Evolutionary conservation across 2,888 invertebrate genomes (phyloP).

Genomic region (Xanthorhoe designata): DNA sequence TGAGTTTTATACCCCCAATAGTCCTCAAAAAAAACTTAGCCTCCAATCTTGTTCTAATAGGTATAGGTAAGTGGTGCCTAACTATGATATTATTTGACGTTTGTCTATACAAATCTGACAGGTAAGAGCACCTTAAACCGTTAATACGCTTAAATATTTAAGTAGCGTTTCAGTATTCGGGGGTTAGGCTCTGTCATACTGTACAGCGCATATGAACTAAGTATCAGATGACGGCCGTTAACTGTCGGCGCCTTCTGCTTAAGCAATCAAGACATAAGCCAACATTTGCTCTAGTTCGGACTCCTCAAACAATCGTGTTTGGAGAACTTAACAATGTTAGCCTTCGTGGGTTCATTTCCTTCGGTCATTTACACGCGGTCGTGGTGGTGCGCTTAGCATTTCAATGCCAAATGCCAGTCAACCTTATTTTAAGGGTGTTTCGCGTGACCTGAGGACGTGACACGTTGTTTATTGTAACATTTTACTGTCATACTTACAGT

Average conservation of each 20-base stretch:
- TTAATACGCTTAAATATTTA: too few species aligned
- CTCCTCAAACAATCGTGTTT: constrained; percentile 40
- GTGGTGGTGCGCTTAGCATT: constrained; percentile 20
- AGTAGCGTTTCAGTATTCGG: too few species aligned
- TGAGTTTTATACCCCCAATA: too few species aligned
- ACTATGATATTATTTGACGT: too few species aligned
- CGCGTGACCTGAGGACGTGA: background rate
- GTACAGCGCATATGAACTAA: too few species aligned
- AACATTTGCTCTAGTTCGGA: constrained; percentile 41
- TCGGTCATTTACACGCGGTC: constrained; percentile 31
- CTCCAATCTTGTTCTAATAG: too few species aligned
- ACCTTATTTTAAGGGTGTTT: constrained; percentile 22
- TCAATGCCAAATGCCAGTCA: constrained; percentile 26
- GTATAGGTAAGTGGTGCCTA: too few species aligned
- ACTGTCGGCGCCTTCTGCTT: background rate
- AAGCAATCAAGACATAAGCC: constrained; percentile 11
- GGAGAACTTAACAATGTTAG: constrained; percentile 32
- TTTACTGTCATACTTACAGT: background rate
- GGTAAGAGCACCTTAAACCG: too few species aligned
- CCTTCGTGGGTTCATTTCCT: constrained; percentile 28
- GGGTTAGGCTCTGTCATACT: too few species aligned
- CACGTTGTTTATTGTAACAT: background rate
- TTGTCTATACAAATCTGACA: too few species aligned
- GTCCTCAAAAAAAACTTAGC: too few species aligned
- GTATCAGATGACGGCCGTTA: background rate